Base-by-base conservation (phyloP, 2,113 vertebrate genomes). In the Psilopogon haemacephalus region DNA sequence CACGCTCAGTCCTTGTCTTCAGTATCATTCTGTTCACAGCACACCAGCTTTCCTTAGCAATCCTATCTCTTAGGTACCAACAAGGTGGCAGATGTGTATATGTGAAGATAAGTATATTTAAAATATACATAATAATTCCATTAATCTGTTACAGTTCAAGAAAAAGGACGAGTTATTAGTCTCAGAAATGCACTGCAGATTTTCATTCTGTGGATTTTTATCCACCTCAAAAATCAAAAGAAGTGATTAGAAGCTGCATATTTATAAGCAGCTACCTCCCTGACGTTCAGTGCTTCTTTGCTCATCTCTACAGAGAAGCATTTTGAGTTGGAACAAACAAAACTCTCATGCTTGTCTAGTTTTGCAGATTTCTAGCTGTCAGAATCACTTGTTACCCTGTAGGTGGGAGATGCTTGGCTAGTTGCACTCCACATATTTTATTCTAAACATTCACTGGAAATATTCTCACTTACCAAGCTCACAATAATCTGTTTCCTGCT, bases 291-390 rank as follows among this genome's bases (percentile, higher is more conserved):
- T 35, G 20, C 20, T 83, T 67, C 80, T 86, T 85, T 67, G 11
- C 27, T 89, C 38, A 40, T 50, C 14, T 75, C 63, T 67, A 8
- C 33, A 87, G 16, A 59, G 64, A 73, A 76, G 11, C 8, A 62
- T 70, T 94, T 79, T 87, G 55, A 55, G 20, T 20, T 82, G 33
- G 32, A 73, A 69, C 33, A 83, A 73, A 17, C 23, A 56, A 62
- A 81, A 79, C 37, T 27, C 40, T 77, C 40, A 85, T n/a, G n/a
- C 28, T 24, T 30, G 8, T 46, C 55, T 92, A 75, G 54, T 82
- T 90, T 64, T 82, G 56, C 79, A 48, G 44, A 65, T 87, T 92
- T 89, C 63, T 86, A 72, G n/a, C 40, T 95, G 55, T 83, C 74
- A 84, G n/a, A 38, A 79, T 82, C 27, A 48, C 48, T 89, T 82